Evolutionary conservation across 2,888 invertebrate genomes (phyloP), one percentile per base, ranked within the genome.

Genomic region (Herminia tarsipennalis): DNA sequence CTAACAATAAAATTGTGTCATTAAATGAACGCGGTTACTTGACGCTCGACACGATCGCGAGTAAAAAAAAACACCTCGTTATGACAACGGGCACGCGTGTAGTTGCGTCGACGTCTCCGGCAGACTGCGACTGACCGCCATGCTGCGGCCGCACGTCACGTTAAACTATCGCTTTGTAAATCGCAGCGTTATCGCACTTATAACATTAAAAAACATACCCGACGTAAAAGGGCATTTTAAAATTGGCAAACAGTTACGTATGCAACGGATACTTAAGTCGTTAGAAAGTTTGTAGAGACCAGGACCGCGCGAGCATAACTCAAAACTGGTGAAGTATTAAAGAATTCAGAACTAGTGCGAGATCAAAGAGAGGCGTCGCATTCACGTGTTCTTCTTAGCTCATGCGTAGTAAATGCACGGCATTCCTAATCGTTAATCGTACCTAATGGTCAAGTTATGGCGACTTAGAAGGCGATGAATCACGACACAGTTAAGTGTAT

Each of bases 111-210:
- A 64, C 56, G 76, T 50, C 73, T 68, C 56, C 67, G 73, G 60
- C 62, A 63, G 76, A 81, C 84, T 83, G 70, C 68, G 74, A 81
- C 79, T 81, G 80, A 67, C 72, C 59, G 67, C 69, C 52, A 53
- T 58, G 13, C 37, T 25, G 5, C 20, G 46, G 67, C 61, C 64
- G 65, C 65, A 48, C 67, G 69, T 69, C 61, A 67, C 66, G 60
- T 66, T 64, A 14, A 70, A 70, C 70, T 84, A 80, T 81, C 81
- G 75, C 73, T 84, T 76, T 83, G 84, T 72, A 65, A 63, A 72
- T 59, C 69, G 72, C 73, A 76, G 73, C 76, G 78, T 43, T 53
- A 81, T 55, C 53, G 44, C 47, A 59, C 47, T 53, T 41, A 43
- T 56, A 41, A 46, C 63, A 57, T 47, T 57, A 47, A 66, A 66